These are phyloP conservation scores for Eilema griseolum DNA, from an alignment of 2,888 invertebrate genomes.

Conservation along the genomic window DNA sequence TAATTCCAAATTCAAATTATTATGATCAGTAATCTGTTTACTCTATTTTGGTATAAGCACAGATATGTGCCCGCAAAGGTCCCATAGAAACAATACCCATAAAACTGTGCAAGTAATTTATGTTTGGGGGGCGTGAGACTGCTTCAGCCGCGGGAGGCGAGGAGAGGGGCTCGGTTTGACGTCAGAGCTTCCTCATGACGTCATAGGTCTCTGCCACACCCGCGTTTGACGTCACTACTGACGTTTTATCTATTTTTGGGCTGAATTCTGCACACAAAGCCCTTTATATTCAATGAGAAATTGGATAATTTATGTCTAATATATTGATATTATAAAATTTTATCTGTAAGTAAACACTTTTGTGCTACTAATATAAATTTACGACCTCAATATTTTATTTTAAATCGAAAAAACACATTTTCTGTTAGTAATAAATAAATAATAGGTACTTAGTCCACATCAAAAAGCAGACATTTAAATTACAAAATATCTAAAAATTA, in stretches of 20 bases:
- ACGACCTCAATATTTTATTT: not conserved
- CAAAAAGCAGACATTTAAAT: not conserved
- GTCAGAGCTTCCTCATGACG: conserved; percentile 84
- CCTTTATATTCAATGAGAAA: not conserved
- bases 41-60: conserved; percentile 20
- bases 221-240: conserved; percentile 80
- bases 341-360: not conserved
- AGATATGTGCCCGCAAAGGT: conserved; percentile 45
- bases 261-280: not conserved
- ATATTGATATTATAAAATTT: not conserved
- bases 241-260: conserved; percentile 31
- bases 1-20: not conserved
- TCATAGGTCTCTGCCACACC: conserved; percentile 82
- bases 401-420: not conserved
- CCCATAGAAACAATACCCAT: conserved; percentile 75
- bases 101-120: conserved; percentile 71
- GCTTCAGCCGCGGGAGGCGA: conserved; percentile 53
- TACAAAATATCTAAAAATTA: conserved; percentile 31
- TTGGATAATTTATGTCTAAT: not conserved
- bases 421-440: not conserved
- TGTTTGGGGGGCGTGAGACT: conserved; percentile 59
- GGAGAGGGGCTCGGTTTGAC: conserved; percentile 74
- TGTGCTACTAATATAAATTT: not conserved
- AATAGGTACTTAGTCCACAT: too few relatives aligned
- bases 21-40: not conserved